Conservation (phyloP, 2,888 invertebrate species). For the Phyto melanocephala region DNA sequence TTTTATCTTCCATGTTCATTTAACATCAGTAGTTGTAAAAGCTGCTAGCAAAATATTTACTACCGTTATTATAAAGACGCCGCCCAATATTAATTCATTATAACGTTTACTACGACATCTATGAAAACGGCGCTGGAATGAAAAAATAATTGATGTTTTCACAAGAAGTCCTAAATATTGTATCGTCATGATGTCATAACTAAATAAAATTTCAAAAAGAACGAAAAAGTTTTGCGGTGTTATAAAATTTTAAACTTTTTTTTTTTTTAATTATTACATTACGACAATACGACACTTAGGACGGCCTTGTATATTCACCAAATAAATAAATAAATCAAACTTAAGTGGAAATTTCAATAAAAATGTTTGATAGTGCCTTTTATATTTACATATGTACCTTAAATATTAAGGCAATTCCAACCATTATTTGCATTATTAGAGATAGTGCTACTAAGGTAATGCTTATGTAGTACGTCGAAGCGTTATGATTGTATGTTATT, state of each 20-base stretch:
- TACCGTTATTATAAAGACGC: constrained; percentile 84
- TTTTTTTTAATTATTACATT: too few species aligned
- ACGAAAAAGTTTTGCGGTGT: too few species aligned
- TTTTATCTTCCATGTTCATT: not conserved
- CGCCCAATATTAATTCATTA: constrained; percentile 83
- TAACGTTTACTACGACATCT: constrained; percentile 76
- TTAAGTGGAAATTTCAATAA: too few species aligned
- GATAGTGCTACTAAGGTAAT: constrained; percentile 82
- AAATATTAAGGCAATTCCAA: constrained; percentile 82
- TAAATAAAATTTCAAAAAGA: too few species aligned
- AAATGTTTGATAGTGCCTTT: too few species aligned
- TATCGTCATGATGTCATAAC: too few species aligned
- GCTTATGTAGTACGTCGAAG: constrained; percentile 82
- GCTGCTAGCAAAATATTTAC: constrained; percentile 84
- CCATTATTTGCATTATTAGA: constrained; percentile 82
- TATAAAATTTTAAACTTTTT: too few species aligned
- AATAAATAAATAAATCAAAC: too few species aligned
- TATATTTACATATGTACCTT: constrained; percentile 78
- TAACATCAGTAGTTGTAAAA: constrained; percentile 74
- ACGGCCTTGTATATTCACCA: too few species aligned
- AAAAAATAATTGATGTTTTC: not conserved
- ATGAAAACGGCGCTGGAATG: constrained; percentile 72
- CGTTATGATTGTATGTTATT: constrained; percentile 81
- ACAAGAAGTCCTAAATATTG: not conserved
- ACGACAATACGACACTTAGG: too few species aligned